A percentile compares a stretch with the other conserved stretches of the same genome.
Evolutionary conservation across 1,140 invertebrate genomes (phyloP).

Genomic region (Gryon sp.): DNA sequence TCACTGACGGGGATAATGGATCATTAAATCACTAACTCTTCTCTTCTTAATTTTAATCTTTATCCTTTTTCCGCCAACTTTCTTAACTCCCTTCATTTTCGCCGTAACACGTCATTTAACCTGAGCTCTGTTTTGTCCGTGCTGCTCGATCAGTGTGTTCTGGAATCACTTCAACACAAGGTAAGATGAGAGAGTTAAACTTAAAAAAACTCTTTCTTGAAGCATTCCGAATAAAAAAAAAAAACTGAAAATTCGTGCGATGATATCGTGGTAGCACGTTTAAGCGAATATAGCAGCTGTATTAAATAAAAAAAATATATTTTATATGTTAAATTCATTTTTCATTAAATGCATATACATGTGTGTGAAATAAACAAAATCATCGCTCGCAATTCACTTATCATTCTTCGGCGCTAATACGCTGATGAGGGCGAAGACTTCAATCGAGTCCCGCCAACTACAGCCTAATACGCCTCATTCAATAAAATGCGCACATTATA

Average conservation of each 20-base stretch:
- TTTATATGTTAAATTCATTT: constrained; percentile 63
- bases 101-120: constrained; percentile 78
- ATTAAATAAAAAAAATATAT: constrained; percentile 29
- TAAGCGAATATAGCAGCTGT: constrained; percentile 41
- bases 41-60: constrained; percentile 54
- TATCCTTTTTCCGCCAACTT: constrained; percentile 69
- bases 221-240: constrained; percentile 28
- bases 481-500: constrained; percentile 44
- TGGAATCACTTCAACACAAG: constrained; percentile 99
- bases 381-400: constrained; percentile 59
- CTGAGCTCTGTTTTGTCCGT: constrained; percentile 82
- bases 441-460: constrained; percentile 53
- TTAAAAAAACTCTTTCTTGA: constrained; percentile 49
- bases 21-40: constrained; percentile 43
- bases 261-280: constrained; percentile 49
- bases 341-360: constrained; percentile 54
- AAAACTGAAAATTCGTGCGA: constrained; percentile 44
- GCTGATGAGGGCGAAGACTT: constrained; percentile 53
- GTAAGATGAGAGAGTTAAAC: constrained; percentile 84
- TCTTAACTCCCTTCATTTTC: constrained; percentile 68
- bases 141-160: constrained; percentile 93
- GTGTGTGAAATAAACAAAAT: constrained; percentile 62
- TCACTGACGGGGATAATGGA: constrained; percentile 25
- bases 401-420: constrained; percentile 46
- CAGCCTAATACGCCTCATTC: constrained; percentile 44